These are phyloP conservation scores for Helarctos malayanus DNA, from an alignment of 2,797 vertebrate genomes.

Conservation along the genomic window DNA sequence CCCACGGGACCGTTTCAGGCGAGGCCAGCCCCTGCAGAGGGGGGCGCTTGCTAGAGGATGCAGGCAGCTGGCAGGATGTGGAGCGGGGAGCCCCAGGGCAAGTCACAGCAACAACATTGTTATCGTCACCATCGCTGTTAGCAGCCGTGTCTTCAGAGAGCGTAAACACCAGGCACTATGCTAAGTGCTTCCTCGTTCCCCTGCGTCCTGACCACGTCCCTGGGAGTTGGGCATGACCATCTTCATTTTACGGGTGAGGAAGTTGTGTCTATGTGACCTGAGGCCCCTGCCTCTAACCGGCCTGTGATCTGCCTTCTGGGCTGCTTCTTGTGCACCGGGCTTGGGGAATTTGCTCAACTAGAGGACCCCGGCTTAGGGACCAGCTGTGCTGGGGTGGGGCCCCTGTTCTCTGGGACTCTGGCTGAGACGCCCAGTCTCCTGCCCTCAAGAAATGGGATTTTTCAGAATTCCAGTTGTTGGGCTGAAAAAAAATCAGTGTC, in stretches of 20 bases:
- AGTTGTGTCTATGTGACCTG: not conserved
- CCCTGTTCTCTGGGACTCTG: not conserved
- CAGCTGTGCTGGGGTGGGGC: conserved; percentile 54
- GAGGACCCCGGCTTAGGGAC: not conserved
- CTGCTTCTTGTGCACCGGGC: not conserved
- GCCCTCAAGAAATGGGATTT: conserved; percentile 27
- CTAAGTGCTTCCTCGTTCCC: not conserved
- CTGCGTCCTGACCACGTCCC: not conserved
- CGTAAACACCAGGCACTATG: too few relatives aligned
- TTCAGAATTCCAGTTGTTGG: conserved; percentile 51
- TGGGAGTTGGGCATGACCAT: not conserved
- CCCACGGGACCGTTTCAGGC: too few relatives aligned
- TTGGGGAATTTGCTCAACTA: not conserved
- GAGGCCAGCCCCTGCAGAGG: not conserved
- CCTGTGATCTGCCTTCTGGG: not conserved
- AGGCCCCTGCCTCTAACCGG: not conserved
- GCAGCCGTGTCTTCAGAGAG: not conserved
- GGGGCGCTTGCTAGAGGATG: not conserved
- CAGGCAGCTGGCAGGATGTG: not conserved
- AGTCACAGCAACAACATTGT: not conserved
- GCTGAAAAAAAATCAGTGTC: conserved; percentile 1
- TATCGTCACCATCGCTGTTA: fast-evolving
- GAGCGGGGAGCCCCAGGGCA: not conserved
- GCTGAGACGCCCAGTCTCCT: conserved; percentile 13
- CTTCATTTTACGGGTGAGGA: not conserved